Base-by-base conservation (phyloP, 2,797 vertebrate species). In the Natrix natrix region DNA sequence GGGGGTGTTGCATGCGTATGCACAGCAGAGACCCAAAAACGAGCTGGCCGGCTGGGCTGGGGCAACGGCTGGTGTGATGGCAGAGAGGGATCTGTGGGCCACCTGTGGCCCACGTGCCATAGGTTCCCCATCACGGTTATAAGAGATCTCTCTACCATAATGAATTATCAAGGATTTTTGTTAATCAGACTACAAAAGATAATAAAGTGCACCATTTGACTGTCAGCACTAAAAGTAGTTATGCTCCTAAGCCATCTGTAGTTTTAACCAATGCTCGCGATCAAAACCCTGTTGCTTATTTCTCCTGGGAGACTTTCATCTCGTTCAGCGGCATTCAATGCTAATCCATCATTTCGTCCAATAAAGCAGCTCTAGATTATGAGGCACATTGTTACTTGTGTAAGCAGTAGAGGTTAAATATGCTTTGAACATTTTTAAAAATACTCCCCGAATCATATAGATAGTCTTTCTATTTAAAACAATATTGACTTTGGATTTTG, bases 401-500 rank as follows among this genome's bases (percentile, higher is more conserved):
- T 12, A 17, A 88, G 32, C 37, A 56, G 1, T 1, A 37, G 74
- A 86, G 59, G 74, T 26, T 90, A 24, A 69, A 89, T 90, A 37
- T 4, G 59, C 87, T 92, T 88, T 87, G 89, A 60, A 78, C 22
- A 24, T 66, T 89, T 66, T 69, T n/a, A 57, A 52, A 59, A 48
- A 37, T 63, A 43, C 69, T 92, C 83, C 59, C 89, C 54, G 22
- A 57, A 86, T 26, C 55, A 26, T 87, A 37, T 32, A n/a, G 5
- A 63, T n/a, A 37, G 57, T 57, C 54, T 52, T 94, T 92, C 78
- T 63, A 89, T 89, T 56, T 32, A 59, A 92, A 92, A 89, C 69
- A 32, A 89, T 92, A 91, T 94, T 94, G 92, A 92, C 59, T 91
- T 92, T 94, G 87, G 93, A 91, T 83, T 86, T 17, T 26, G 87